Conservation (phyloP, 2,797 vertebrate genomes). For the Cygnus olor region DNA sequence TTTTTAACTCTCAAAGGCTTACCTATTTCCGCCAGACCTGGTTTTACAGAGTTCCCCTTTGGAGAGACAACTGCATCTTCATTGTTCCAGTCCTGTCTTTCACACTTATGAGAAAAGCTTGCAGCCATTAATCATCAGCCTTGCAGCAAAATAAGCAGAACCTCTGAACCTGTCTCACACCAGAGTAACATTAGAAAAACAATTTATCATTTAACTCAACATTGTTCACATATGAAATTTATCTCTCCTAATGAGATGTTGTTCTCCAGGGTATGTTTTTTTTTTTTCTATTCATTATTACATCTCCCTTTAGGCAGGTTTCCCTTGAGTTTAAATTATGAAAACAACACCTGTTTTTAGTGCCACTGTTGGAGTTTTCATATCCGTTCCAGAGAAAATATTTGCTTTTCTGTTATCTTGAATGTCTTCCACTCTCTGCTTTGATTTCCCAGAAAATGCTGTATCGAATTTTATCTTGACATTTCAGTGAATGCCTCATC, state of each 20-base stretch:
- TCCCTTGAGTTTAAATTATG: conserved; percentile 85
- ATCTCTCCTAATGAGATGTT: conserved; percentile 73
- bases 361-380: conserved; percentile 61
- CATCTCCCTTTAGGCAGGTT: conserved; percentile 58
- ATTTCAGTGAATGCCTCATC: conserved; percentile 65
- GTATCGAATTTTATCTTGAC: conserved; percentile 73
- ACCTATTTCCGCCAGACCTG: conserved; percentile 35
- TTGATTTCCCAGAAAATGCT: conserved; percentile 72
- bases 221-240: conserved; percentile 49
- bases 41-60: conserved; percentile 31
- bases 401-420: conserved; percentile 49
- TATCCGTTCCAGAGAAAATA: conserved; percentile 63
- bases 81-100: conserved; percentile 37
- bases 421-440: conserved; percentile 58
- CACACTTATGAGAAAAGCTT: background rate
- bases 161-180: conserved; percentile 50
- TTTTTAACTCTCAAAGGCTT: conserved; percentile 55
- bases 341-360: conserved; percentile 77
- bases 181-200: conserved; percentile 35
- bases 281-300: conserved; percentile 70
- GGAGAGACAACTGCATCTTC: conserved; percentile 55
- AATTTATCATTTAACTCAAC: conserved; percentile 29
- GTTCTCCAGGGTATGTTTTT: conserved; percentile 48
- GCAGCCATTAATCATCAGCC: conserved; percentile 30
- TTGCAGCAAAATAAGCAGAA: conserved; percentile 49